Conservation (phyloP, 30 jellyfish, hydroid and myxozoan genomes). For the Aurelia aurita complex sp. Pacific region DNA sequence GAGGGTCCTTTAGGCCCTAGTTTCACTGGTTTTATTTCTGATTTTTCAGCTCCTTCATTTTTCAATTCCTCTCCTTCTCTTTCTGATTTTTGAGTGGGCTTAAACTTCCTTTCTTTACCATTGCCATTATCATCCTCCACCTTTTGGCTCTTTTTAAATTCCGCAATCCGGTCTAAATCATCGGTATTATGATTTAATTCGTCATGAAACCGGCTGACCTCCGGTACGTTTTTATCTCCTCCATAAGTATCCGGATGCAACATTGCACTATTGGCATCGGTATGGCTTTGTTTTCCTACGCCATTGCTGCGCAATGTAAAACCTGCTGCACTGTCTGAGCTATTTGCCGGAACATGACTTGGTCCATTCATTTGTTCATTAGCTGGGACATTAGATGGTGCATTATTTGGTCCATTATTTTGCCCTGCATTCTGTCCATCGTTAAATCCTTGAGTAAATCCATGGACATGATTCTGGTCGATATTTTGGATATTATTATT, state of each 20-base stretch:
- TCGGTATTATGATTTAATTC: neutral
- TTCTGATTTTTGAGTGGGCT: slow-evolving; percentile 7
- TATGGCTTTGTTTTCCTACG: neutral
- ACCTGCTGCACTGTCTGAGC: neutral
- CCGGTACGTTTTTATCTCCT: slow-evolving; percentile 5
- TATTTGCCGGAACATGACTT: slow-evolving; percentile 6
- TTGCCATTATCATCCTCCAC: slow-evolving; percentile 40
- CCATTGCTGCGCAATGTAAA: neutral
- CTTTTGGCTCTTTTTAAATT: slow-evolving; percentile 1
- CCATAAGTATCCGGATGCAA: neutral
- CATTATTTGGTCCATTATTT: neutral
- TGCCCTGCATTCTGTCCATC: slow-evolving; percentile 32
- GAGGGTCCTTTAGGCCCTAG: slow-evolving; percentile 81
- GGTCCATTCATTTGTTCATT: neutral
- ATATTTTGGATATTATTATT: slow-evolving; percentile 7
- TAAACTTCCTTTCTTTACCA: neutral
- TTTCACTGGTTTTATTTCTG: slow-evolving; percentile 16
- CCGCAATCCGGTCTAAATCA: neutral
- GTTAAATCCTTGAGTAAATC: slow-evolving; percentile 22
- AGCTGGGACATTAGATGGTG: neutral
- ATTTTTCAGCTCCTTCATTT: neutral
- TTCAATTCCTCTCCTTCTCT: neutral
- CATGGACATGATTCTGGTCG: slow-evolving; percentile 12
- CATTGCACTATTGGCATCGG: neutral
- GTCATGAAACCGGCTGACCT: slow-evolving; percentile 22